These are phyloP conservation scores for Anthopleura xanthogrammica DNA, from an alignment of 92 coral and sea anemone species.

Conservation along the genomic window DNA sequence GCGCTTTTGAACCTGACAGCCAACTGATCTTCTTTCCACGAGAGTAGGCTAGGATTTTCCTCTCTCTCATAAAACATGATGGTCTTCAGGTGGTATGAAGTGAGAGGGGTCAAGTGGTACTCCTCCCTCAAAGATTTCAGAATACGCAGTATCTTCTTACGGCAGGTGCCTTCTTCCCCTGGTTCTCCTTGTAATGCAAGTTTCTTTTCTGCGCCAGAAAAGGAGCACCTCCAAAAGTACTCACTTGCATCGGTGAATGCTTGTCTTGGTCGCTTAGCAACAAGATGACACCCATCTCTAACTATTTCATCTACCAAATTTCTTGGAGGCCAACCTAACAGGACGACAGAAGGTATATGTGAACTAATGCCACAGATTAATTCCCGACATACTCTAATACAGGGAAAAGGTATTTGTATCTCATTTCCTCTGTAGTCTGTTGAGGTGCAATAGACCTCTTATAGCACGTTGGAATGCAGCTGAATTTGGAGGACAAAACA, in stretches of 20 bases:
- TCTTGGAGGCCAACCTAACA: conserved; percentile 14
- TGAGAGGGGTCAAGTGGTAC: conserved; percentile 41
- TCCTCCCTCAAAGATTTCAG: conserved; percentile 64
- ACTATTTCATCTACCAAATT: conserved; percentile 38
- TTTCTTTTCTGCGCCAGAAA: conserved; percentile 71
- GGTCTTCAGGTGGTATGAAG: conserved; percentile 78
- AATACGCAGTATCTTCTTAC: conserved; percentile 64
- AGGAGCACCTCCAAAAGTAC: conserved; percentile 66
- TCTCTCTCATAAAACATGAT: conserved; percentile 73
- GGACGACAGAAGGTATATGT: background rate
- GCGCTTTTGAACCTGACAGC: conserved; percentile 52
- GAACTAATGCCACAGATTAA: background rate
- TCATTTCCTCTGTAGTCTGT: too few species aligned
- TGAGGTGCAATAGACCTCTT: too few species aligned
- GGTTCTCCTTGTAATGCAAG: conserved; percentile 36
- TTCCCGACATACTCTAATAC: too few species aligned
- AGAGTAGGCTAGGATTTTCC: conserved; percentile 29
- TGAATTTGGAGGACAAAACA: too few species aligned
- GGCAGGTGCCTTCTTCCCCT: conserved; percentile 48
- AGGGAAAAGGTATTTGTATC: too few species aligned
- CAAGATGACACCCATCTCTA: conserved; percentile 64
- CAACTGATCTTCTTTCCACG: conserved; percentile 42
- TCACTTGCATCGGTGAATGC: conserved; percentile 21
- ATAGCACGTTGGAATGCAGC: too few species aligned
- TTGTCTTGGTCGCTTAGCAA: conserved; percentile 64